These are phyloP conservation scores for Exocentrus adspersus DNA, from an alignment of 2,888 invertebrate species.

Conservation along the genomic window DNA sequence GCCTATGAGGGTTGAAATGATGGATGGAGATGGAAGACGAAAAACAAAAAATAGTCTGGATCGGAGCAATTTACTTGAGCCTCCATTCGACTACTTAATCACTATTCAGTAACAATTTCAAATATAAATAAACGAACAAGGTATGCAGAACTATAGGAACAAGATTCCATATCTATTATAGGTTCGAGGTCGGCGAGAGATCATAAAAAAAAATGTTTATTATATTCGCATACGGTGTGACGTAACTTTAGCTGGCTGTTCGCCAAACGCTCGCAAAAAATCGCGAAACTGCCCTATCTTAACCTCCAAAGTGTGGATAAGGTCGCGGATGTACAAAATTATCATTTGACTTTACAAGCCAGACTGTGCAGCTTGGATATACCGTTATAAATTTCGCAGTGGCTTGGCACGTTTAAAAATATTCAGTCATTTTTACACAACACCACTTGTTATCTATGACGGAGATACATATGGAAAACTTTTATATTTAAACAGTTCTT, in stretches of 20 bases:
- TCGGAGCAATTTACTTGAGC: no score
- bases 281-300: conserved; percentile 53
- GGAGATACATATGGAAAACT: no score
- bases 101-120: not conserved
- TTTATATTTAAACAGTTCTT: no score
- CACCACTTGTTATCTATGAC: no score
- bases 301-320: conserved; percentile 41
- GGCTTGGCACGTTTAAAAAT: conserved; percentile 16
- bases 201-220: conserved; percentile 32
- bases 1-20: no score
- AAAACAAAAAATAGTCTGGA: no score
- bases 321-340: conserved; percentile 41
- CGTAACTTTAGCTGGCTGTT: conserved; percentile 45
- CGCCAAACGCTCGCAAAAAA: conserved; percentile 49
- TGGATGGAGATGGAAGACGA: no score
- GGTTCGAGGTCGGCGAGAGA: conserved; percentile 33
- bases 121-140: conserved; percentile 5
- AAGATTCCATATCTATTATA: conserved; percentile 29
- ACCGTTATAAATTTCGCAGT: conserved; percentile 16
- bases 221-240: conserved; percentile 41
- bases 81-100: no score
- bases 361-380: conserved; percentile 16
- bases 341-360: conserved; percentile 23
- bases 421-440: no score
- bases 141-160: conserved; percentile 25